phyloP scores from a whole-genome alignment of 2,888 invertebrate species.

The Melinaea menophilus region DNA sequence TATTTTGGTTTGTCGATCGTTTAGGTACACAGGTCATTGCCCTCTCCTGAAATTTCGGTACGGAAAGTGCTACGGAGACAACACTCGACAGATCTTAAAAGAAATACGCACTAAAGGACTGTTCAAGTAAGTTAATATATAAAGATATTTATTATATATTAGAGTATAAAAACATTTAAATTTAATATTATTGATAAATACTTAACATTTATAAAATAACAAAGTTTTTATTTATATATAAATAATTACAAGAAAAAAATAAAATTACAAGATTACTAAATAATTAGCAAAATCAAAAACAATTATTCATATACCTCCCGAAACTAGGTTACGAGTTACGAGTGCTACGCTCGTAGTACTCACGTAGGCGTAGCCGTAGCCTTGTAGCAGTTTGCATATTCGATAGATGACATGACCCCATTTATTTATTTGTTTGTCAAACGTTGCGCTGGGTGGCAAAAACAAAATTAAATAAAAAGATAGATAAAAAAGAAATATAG shows the following conservation, averaged over 20 bases:
- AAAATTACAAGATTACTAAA: no score
- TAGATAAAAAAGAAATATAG: no score
- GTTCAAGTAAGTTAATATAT: slow-evolving; percentile 59
- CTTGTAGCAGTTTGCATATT: not conserved
- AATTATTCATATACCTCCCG: not conserved
- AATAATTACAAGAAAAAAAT: no score
- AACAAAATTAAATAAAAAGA: no score
- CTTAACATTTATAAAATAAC: no score
- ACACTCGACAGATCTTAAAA: slow-evolving; percentile 82
- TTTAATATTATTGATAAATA: no score
- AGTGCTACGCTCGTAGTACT: slow-evolving; percentile 8
- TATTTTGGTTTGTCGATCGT: slow-evolving; percentile 35
- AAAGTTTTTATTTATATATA: no score
- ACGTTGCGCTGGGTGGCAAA: not conserved
- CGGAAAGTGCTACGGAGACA: slow-evolving; percentile 84
- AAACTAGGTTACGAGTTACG: slow-evolving; percentile 11
- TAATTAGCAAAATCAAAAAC: no score
- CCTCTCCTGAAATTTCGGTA: slow-evolving; percentile 84
- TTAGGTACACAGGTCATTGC: slow-evolving; percentile 85
- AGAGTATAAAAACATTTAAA: no score
- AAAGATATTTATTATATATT: no score
- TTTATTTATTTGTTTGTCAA: not conserved
- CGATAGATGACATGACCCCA: slow-evolving; percentile 3
- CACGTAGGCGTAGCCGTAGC: not conserved
- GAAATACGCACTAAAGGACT: slow-evolving; percentile 73